Percentiles rank a stretch among this genome's conserved stretches.
phyloP scores from a whole-genome alignment of 2,888 invertebrate species.

The Andrena praecox region DNA sequence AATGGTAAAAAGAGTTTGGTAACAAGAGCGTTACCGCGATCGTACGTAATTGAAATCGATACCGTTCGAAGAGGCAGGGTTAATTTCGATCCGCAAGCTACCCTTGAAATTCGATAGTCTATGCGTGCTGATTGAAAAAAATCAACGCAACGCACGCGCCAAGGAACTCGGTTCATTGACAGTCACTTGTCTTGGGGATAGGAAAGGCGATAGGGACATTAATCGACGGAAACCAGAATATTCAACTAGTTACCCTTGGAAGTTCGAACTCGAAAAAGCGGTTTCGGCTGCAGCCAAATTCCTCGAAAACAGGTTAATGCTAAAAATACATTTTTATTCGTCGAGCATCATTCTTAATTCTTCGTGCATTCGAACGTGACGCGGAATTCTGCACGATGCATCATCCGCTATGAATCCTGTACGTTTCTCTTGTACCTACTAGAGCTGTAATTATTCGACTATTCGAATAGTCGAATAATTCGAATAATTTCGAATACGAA shows the following conservation, averaged over 20 bases:
- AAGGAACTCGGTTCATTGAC: constrained; percentile 23
- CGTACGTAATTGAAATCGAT: constrained; percentile 51
- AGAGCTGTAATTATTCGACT: no score
- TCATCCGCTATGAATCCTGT: no score
- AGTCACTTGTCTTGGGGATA: not conserved
- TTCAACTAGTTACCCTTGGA: constrained; percentile 54
- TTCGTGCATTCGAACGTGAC: not conserved
- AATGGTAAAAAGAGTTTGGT: not conserved
- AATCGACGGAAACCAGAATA: constrained; percentile 34
- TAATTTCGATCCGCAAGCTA: constrained; percentile 45
- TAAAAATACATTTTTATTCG: constrained; percentile 16
- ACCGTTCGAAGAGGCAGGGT: constrained; percentile 22
- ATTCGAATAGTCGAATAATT: no score
- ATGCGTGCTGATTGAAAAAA: not conserved
- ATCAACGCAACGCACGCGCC: not conserved
- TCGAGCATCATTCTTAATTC: not conserved
- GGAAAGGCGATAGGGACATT: constrained; percentile 8
- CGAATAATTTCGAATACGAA: no score
- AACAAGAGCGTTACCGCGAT: not conserved
- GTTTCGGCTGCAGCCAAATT: constrained; percentile 40
- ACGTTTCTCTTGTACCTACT: no score
- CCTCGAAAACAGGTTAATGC: constrained; percentile 33
- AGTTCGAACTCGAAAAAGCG: constrained; percentile 14
- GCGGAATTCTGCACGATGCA: not conserved
- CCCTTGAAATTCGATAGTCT: constrained; percentile 54